Evolutionary conservation across 2,888 invertebrate genomes (phyloP), one percentile per base, ranked within the genome.

Genomic region (Hartigia nigra): DNA sequence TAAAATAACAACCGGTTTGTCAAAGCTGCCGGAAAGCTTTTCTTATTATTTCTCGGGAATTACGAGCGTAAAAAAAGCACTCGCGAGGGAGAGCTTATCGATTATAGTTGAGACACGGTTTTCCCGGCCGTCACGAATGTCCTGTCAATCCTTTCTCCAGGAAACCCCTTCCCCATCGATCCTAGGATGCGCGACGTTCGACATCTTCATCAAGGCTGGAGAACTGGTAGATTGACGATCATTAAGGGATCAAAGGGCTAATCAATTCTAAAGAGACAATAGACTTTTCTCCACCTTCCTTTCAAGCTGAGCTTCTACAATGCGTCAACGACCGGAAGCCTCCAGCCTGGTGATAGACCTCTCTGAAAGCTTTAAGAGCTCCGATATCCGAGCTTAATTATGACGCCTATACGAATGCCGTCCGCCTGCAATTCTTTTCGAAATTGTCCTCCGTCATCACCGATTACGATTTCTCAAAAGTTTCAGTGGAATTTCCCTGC

Each of bases 371-470:
- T 81, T 86, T 84, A 86, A 83, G 84, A 82, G 85, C 75, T 79
- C 14, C 82, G 86, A 86, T 86, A 85, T 85, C 82, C 74, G 77
- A 77, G 80, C 81, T 84, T 86, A 86, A 86, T 86, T 86, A 86
- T 82, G 31, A 72, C 55, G 55, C 23, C 55, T 23, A 55, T 23
- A 23, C 9, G 23, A 9, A 5, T 2, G 4, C 55, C 55, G 23
- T 55, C 23, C 55, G 55, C 14, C 55, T 23, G 23, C 9, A 55
- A 14, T 55, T 55, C 23, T 55, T 55, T 55, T 55, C 55, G 23
- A 55, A 55, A 55, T 55, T 55, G 23, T 55, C 55, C 23, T 55
- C 23, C 23, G 55, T 55, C 55, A 55, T 55, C 55, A 14, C 9
- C 55, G 14, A 55, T 55, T 55, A 23, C 55, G 9, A 55, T 55